Evolutionary conservation across 2,888 invertebrate species (phyloP), one percentile per base, ranked within the genome.

Genomic region (Idaea aversata): DNA sequence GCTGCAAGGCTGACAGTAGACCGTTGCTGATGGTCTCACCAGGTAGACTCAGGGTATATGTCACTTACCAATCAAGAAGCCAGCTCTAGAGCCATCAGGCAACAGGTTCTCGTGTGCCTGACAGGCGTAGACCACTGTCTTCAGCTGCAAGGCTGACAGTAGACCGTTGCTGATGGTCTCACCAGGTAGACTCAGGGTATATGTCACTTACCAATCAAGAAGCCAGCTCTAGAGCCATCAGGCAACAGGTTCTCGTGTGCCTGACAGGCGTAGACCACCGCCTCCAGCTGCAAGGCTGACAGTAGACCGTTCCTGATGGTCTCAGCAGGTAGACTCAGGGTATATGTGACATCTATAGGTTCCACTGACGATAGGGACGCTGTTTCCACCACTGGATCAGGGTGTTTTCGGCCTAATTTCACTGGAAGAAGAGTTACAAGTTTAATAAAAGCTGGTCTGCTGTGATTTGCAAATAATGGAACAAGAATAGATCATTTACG

Each of bases 341-440:
- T 94, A 91, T 99, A 99, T 93, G 97, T 97, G 65, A 99, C 97
- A 86, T 99, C 98, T 1, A 97, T 97, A 0, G 99, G 98, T 80
- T 98, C 97, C 63, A 99, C 99, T 58, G 98, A 98, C 0, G 99
- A 98, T 61, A 99, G 93, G 0, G 99, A 99, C 7, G 99, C 99
- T 0, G 99, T 99, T 89, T 99, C 99, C 7, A 99, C 99, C 5
- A 99, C 99, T 0, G 98, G 97, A 92, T 99, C 99, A 0, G 99
- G 99, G 94, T 99, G 99, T 82, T 98, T 97, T 77, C 96, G 95
- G 13, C 99, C 99, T 63, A 98, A 91, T 90, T 98, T 98, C 77
- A 99, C 97, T 97, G 88, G 0, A 59, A 57, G 62, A 35, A 25
- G 16, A 15, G n/a, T 10, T 47, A 25, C 25, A 25, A 25, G 25